A percentile compares a stretch with the other conserved stretches of the same genome.
phyloP scores from a whole-genome alignment of 2,797 vertebrate species.

The Strix occidentalis region DNA sequence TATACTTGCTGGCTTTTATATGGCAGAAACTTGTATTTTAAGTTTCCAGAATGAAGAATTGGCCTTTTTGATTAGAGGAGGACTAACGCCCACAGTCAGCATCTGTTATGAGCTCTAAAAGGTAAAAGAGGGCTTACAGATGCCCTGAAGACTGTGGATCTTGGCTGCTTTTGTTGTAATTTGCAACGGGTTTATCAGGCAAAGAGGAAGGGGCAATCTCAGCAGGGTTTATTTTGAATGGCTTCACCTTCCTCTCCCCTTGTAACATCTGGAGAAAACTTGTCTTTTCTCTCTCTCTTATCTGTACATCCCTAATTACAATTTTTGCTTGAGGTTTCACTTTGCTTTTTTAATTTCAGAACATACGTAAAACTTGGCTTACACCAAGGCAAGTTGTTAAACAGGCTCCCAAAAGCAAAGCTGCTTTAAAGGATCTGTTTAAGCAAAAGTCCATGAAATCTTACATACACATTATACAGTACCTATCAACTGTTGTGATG shows the following conservation, averaged over 20 bases:
- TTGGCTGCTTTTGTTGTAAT: constrained; percentile 25
- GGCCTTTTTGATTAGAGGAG: neutral
- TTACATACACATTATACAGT: neutral
- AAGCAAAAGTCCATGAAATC: neutral
- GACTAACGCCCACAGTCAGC: neutral
- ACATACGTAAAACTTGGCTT: neutral
- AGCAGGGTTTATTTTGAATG: neutral
- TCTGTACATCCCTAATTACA: neutral
- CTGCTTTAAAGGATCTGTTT: neutral
- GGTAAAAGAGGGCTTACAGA: neutral
- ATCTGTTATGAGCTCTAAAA: neutral
- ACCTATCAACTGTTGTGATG: neutral
- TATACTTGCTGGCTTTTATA: neutral
- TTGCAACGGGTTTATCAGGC: constrained; percentile 7
- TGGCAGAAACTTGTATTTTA: neutral
- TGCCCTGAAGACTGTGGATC: neutral
- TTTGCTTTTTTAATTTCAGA: neutral
- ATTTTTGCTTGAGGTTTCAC: neutral
- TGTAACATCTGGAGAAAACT: neutral
- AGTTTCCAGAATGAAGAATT: neutral
- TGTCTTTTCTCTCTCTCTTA: neutral
- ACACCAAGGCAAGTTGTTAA: neutral
- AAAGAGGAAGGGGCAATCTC: neutral
- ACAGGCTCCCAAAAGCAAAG: neutral
- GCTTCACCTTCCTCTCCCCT: neutral